These are phyloP conservation scores for Sarotherodon lohbergeri DNA, from an alignment of 2,113 vertebrate genomes.

Conservation along the genomic window DNA sequence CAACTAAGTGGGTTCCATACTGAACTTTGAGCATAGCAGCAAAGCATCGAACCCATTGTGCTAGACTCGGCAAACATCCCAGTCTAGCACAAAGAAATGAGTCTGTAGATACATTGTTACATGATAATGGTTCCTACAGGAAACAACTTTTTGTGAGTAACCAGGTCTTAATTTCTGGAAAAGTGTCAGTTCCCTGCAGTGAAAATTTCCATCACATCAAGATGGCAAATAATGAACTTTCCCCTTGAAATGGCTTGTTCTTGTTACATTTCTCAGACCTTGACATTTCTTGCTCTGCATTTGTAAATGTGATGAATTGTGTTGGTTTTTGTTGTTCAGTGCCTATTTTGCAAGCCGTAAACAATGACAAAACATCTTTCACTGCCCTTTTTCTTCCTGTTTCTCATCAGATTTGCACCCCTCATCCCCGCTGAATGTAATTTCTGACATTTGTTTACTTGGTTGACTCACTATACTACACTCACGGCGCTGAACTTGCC, in stretches of 20 bases:
- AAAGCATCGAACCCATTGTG: not conserved
- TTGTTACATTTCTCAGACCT: not conserved
- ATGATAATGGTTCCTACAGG: not conserved
- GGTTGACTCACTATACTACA: not conserved
- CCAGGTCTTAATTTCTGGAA: not conserved
- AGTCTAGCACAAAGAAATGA: not conserved
- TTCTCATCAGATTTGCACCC: not conserved
- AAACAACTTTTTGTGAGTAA: not conserved
- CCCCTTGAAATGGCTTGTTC: not conserved
- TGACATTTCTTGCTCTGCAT: not conserved
- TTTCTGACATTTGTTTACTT: slow-evolving; percentile 32
- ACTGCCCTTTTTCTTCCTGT: not conserved
- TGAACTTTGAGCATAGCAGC: not conserved
- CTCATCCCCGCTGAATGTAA: not conserved
- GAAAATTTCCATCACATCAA: not conserved
- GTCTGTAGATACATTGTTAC: not conserved
- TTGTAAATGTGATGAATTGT: not conserved
- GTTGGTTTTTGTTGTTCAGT: not conserved
- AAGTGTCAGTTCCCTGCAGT: not conserved
- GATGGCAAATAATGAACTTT: fast-evolving
- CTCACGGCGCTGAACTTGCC: not conserved
- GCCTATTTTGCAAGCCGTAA: not conserved
- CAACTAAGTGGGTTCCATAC: not conserved
- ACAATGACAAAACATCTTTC: not conserved
- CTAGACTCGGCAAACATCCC: not conserved